A percentile compares a stretch with the other conserved stretches of the same genome.
Evolutionary conservation across 2,797 vertebrate species (phyloP).

Genomic region (Karalla daura): DNA sequence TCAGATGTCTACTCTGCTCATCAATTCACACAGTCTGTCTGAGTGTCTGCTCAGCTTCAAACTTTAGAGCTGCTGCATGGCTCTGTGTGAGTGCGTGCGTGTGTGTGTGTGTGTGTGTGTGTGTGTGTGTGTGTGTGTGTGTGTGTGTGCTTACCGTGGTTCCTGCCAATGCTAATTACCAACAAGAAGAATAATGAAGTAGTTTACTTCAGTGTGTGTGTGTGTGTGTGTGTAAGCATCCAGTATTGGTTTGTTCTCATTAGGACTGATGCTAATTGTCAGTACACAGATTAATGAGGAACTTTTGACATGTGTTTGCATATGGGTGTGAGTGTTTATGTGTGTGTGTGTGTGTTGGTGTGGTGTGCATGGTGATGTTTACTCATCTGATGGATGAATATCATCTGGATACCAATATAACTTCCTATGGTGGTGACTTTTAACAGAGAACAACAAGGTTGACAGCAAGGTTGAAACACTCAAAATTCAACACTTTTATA

Average conservation of each 20-base stretch:
- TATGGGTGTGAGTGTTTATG: neutral
- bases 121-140: conserved; percentile 19
- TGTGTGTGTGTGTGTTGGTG: neutral
- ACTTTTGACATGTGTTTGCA: neutral
- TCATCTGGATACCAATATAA: too few species aligned
- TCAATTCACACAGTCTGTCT: neutral
- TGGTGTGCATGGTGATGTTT: neutral
- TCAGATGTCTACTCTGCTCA: neutral
- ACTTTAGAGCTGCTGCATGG: neutral
- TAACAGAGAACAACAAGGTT: too few species aligned
- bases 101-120: conserved; percentile 4
- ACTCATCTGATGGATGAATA: too few species aligned
- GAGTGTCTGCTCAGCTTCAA: conserved; percentile 4
- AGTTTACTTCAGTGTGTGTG: neutral
- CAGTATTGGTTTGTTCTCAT: conserved; percentile 46
- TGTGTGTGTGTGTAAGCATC: conserved; percentile 14
- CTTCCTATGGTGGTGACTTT: too few species aligned
- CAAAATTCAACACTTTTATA: too few species aligned
- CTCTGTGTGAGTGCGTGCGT: too few species aligned
- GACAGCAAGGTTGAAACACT: too few species aligned
- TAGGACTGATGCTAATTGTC: conserved; percentile 59
- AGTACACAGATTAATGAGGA: conserved; percentile 39
- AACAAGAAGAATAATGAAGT: conserved; percentile 55
- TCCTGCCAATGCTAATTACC: conserved; percentile 49
- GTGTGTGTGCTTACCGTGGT: conserved; percentile 20